A percentile compares a stretch with the other conserved stretches of the same genome.
These are phyloP conservation scores for Bombus breviceps DNA, from an alignment of 1,140 invertebrate species.

Conservation along the genomic window DNA sequence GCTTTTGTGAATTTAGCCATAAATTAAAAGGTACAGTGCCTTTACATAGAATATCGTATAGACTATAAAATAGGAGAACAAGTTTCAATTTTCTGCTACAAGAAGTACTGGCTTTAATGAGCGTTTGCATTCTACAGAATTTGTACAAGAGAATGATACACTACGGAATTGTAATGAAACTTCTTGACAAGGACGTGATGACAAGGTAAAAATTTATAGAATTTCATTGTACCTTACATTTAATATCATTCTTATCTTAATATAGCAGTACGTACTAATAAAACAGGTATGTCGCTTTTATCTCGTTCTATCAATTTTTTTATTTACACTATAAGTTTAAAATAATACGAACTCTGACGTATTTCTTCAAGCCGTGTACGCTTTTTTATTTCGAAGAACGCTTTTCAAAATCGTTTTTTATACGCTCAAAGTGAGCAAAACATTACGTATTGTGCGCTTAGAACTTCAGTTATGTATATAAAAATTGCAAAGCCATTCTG, in stretches of 20 bases:
- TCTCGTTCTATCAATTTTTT: too few species aligned
- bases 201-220: background rate
- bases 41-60: too few species aligned
- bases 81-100: background rate
- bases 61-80: background rate
- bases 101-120: conserved; percentile 1
- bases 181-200: background rate
- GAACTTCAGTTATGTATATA: background rate
- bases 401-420: background rate
- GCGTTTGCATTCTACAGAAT: background rate
- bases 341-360: background rate
- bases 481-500: background rate
- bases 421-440: background rate
- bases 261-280: background rate
- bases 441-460: background rate
- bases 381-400: background rate
- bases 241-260: background rate
- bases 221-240: background rate
- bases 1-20: background rate
- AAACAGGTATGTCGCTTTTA: too few species aligned
- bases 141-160: background rate
- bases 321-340: too few species aligned
- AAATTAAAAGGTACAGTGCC: background rate
- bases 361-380: background rate
- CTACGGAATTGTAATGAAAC: background rate